Percentiles rank a stretch among this genome's conserved stretches.
phyloP scores from a whole-genome alignment of 2,888 invertebrate genomes.

The Dasypolia templi region DNA sequence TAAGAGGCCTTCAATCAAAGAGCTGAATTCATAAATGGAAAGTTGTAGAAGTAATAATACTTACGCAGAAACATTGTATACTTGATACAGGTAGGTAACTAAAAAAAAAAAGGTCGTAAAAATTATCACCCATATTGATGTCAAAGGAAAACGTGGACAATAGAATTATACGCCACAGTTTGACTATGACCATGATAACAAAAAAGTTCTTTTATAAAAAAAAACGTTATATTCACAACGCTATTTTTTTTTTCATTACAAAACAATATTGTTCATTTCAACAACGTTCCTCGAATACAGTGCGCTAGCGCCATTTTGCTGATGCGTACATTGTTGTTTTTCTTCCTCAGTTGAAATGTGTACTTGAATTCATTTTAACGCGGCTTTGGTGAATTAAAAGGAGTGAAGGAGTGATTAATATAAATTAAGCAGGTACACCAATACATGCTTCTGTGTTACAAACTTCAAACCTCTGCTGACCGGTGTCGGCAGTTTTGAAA shows the following conservation, averaged over 20 bases:
- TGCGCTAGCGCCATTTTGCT: not conserved
- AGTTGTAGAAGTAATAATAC: too few relatives aligned
- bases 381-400: too few relatives aligned
- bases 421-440: not conserved
- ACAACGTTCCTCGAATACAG: not conserved
- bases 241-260: too few relatives aligned
- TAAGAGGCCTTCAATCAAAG: too few relatives aligned
- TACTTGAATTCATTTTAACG: not conserved
- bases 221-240: not conserved
- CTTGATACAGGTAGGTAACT: too few relatives aligned
- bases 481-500: not conserved
- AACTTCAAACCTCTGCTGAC: not conserved
- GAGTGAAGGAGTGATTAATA: not conserved
- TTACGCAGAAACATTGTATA: too few relatives aligned
- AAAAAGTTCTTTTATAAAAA: too few relatives aligned
- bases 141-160: not conserved
- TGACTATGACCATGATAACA: too few relatives aligned
- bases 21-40: too few relatives aligned
- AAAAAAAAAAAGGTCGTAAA: not conserved
- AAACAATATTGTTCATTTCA: not conserved
- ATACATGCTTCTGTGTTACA: not conserved
- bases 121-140: not conserved
- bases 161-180: not conserved
- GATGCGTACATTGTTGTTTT: not conserved
- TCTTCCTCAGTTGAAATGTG: not conserved